Evolutionary conservation across 2,888 invertebrate genomes (phyloP).

Genomic region (Ennomos fuscantarius): DNA sequence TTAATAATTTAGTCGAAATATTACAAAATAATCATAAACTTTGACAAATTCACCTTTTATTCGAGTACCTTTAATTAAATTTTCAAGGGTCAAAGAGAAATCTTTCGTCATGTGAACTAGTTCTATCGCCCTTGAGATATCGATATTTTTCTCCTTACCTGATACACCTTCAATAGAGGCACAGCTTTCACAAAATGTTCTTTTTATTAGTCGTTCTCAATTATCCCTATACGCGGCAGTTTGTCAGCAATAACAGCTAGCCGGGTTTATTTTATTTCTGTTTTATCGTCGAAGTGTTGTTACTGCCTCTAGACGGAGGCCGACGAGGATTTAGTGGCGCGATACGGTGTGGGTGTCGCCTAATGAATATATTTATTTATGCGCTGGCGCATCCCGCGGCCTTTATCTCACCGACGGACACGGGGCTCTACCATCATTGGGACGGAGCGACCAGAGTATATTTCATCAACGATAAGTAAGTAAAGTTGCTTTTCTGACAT

Average conservation of each 20-base stretch:
- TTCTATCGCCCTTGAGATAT: neutral
- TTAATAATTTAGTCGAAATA: no score
- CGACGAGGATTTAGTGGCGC: constrained; percentile 79
- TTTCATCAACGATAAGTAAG: no score
- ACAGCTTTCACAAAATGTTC: constrained; percentile 12
- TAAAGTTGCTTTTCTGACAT: no score
- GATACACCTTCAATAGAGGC: constrained; percentile 4
- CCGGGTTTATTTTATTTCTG: constrained; percentile 52
- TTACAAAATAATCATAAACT: no score
- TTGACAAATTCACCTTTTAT: neutral
- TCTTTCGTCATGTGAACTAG: neutral
- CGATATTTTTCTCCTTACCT: neutral
- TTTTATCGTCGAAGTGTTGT: constrained; percentile 45
- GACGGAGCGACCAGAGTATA: constrained; percentile 14
- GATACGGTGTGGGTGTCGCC: constrained; percentile 83
- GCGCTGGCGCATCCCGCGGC: constrained; percentile 60
- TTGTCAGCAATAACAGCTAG: constrained; percentile 16
- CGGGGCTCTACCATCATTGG: constrained; percentile 39
- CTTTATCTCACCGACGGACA: constrained; percentile 73
- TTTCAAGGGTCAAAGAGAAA: neutral
- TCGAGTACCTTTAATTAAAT: neutral
- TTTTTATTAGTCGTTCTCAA: constrained; percentile 20
- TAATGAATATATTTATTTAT: constrained; percentile 85
- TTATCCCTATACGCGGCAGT: constrained; percentile 12
- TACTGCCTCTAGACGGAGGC: constrained; percentile 69